Evolutionary conservation across 64 coral and sea anemone species (phyloP).

Genomic region (Exaiptasia diaphana): DNA sequence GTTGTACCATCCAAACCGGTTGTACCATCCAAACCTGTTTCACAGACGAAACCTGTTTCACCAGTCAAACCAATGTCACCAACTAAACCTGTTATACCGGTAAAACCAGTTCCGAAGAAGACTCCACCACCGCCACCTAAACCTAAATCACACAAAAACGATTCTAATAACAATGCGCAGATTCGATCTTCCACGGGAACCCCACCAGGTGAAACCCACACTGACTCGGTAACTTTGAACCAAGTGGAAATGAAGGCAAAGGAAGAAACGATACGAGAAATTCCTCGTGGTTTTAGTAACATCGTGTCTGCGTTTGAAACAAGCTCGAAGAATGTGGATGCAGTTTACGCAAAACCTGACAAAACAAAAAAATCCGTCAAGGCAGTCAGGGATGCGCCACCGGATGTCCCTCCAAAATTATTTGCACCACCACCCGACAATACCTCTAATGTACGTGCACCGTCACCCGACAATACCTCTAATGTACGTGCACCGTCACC

Average conservation of each 20-base stretch:
- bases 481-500: background rate
- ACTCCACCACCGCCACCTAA: constrained; percentile 1
- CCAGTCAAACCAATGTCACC: background rate
- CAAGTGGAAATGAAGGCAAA: background rate
- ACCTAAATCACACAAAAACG: background rate
- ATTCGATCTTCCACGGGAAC: background rate
- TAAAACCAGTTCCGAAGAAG: background rate
- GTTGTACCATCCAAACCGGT: background rate
- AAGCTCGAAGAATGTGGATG: background rate
- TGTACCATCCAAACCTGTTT: background rate
- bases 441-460: background rate
- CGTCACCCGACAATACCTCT: background rate
- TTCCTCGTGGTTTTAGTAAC: constrained; percentile 1
- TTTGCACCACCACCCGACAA: background rate
- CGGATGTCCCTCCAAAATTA: too few species aligned
- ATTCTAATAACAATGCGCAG: background rate
- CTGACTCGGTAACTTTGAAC: too few species aligned
- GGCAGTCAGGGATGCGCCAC: background rate
- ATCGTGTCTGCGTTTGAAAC: constrained; percentile 30
- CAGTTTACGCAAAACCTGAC: constrained; percentile 53
- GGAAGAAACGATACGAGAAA: background rate
- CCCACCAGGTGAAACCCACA: background rate
- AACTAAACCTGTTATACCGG: background rate
- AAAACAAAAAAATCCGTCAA: background rate
- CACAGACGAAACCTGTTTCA: background rate